Evolutionary conservation across 1,140 invertebrate genomes (phyloP).

Genomic region (Elysia chlorotica): DNA sequence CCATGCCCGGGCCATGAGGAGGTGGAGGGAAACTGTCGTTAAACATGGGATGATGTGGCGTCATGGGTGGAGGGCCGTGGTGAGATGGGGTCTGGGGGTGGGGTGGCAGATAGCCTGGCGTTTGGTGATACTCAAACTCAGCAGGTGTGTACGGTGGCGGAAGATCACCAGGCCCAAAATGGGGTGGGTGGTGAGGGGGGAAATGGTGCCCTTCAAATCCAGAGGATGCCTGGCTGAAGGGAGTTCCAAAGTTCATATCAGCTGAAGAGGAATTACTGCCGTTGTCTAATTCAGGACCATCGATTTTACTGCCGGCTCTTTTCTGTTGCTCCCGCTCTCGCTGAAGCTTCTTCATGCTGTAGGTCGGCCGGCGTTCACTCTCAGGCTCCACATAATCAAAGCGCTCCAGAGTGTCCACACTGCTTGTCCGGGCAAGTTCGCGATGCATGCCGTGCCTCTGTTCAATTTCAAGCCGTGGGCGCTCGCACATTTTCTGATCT

Average conservation of each 20-base stretch:
- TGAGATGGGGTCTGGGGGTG: constrained; percentile 21
- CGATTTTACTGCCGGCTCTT: not conserved
- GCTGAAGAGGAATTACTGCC: constrained; percentile 1
- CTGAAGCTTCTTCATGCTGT: not conserved
- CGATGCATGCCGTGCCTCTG: not conserved
- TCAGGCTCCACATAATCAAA: constrained; percentile 23
- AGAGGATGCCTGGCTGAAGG: constrained; percentile 20
- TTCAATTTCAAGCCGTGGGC: constrained; percentile 57
- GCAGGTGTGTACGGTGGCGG: constrained; percentile 14
- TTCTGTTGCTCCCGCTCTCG: constrained; percentile 1
- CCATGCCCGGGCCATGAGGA: not conserved
- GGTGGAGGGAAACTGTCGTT: constrained; percentile 6
- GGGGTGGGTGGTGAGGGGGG: constrained; percentile 23
- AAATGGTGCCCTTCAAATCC: constrained; percentile 22
- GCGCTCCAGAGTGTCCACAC: constrained; percentile 20
- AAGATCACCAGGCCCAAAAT: constrained; percentile 2
- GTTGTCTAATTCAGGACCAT: constrained; percentile 3
- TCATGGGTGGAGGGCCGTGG: constrained; percentile 20
- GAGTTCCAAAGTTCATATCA: constrained; percentile 18
- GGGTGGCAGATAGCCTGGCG: constrained; percentile 13
- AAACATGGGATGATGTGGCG: constrained; percentile 21
- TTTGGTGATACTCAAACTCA: constrained; percentile 6
- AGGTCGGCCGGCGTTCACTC: constrained; percentile 2
- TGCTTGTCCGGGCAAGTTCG: not conserved
- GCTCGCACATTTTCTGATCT: constrained; percentile 67